phyloP scores from a whole-genome alignment of 2,113 vertebrate genomes.

The Numida meleagris region DNA sequence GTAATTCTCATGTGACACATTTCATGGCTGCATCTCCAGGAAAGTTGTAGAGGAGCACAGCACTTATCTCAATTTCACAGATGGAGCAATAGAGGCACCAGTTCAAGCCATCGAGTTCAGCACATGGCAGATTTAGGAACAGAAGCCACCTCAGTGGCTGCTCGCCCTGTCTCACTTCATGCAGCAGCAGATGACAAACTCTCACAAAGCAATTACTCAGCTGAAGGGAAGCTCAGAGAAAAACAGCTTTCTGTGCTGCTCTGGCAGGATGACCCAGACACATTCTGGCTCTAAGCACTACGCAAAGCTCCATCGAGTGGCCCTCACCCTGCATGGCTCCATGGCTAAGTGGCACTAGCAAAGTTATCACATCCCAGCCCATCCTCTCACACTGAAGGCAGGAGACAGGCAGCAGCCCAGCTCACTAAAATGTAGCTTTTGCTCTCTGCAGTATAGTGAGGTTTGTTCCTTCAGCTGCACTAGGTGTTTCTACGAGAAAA shows the following conservation, averaged over 20 bases:
- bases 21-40: background rate
- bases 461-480: background rate
- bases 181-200: background rate
- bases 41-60: background rate
- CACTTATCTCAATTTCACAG: background rate
- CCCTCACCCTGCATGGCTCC: background rate
- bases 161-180: background rate
- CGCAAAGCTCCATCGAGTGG: background rate
- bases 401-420: background rate
- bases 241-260: background rate
- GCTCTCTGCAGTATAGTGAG: background rate
- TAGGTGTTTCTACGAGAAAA: background rate
- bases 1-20: background rate
- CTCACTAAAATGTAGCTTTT: background rate
- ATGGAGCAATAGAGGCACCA: background rate
- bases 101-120: background rate
- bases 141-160: background rate
- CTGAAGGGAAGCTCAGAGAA: background rate
- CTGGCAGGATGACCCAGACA: background rate
- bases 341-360: fast-evolving
- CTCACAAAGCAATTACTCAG: background rate
- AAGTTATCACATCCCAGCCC: background rate
- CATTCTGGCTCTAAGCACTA: fast-evolving
- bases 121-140: background rate
- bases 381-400: background rate